Evolutionary conservation across 2,797 vertebrate genomes (phyloP), one percentile per base, ranked within the genome.

Genomic region (Spea hammondii): DNA sequence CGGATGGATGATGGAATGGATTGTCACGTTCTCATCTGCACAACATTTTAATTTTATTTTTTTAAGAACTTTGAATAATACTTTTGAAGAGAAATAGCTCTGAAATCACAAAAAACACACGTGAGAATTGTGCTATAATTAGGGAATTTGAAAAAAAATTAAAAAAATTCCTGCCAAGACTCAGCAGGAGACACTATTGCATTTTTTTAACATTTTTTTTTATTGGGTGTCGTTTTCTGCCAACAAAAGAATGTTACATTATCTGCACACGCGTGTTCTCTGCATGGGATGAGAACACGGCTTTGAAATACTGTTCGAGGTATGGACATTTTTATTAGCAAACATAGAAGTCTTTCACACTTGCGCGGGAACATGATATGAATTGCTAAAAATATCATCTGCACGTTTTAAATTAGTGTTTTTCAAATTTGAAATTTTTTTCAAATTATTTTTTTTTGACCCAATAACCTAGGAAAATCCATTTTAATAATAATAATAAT

Each of bases 81-180:
- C 79, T 50, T 72, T 65, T 73, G 53, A 69, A 47, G 83, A 72
- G 80, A 78, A 85, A 83, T n/a, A 46, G 53, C 82, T 82, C 70
- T 80, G 85, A 85, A 79, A 85, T 88, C 84, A 76, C 46, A 77
- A 79, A 32, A 32, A 68, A 12, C 83, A 64, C 79, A 81, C 70
- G 9, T 81, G 78, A 80, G 2, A 55, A 72, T 70, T 51, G 79
- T 57, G 32, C 73, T 88, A 76, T 82, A 70, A 46, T 65, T 83
- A 85, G 66, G 66, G 60, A 13, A n/a, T 0, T 32, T 45, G 81
- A 76, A 77, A 85, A 82, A 82, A 66, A 2, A 4, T 72, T 57
- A 54, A 54, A 70, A 69, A 69, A 70, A 57, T 70, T 45, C 69
- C 11, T 73, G 75, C 75, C 80, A 82, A 74, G 49, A 77, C 70